These are phyloP conservation scores for Saimiri boliviensis DNA, from an alignment of 2,113 vertebrate species.

Conservation along the genomic window DNA sequence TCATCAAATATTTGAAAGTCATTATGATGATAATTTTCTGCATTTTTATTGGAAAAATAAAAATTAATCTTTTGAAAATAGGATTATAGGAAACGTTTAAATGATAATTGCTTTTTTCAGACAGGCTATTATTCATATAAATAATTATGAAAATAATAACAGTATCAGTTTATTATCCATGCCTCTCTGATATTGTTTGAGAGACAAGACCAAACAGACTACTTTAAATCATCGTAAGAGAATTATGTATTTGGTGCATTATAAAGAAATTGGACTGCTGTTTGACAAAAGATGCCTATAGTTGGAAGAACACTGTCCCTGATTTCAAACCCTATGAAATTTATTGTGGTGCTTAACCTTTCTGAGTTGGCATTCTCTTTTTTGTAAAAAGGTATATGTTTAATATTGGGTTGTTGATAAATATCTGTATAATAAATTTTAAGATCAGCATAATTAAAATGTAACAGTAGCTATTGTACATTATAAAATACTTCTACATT, in stretches of 20 bases:
- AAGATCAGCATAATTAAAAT: neutral
- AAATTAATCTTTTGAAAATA: neutral
- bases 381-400: neutral
- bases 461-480: neutral
- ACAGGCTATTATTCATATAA: neutral
- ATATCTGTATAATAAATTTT: neutral
- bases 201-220: neutral
- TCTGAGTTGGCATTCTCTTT: neutral
- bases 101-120: neutral
- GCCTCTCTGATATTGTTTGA: neutral
- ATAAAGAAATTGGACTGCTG: neutral
- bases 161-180: neutral
- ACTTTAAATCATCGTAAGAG: neutral
- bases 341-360: neutral
- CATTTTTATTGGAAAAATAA: neutral
- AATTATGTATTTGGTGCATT: neutral
- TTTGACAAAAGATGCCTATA: neutral
- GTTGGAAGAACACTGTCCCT: neutral
- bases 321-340: neutral
- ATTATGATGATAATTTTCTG: neutral
- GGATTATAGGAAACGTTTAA: neutral
- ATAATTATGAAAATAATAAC: neutral
- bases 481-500: neutral
- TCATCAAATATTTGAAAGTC: neutral
- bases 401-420: neutral